Conservation (phyloP, 2,888 invertebrate species). For the Scaptomyza tumidula region DNA sequence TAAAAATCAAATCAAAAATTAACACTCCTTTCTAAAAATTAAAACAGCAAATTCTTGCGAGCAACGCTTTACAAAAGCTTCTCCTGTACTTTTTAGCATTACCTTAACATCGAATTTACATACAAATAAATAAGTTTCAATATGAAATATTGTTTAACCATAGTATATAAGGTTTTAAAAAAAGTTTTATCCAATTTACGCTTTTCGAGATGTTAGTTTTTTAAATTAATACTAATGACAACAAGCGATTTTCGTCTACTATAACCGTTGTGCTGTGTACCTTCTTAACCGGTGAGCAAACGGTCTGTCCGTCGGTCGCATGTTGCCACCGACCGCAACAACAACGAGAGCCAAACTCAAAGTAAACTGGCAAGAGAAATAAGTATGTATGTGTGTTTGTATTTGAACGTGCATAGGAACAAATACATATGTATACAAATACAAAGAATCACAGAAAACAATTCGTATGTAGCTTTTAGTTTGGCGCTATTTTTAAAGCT, state of each 20-base stretch:
- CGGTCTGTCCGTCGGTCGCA: slow-evolving; percentile 29
- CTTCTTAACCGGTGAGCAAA: slow-evolving; percentile 41
- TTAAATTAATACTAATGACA: no score
- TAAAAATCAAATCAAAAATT: neutral
- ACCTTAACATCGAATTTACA: no score
- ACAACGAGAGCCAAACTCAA: slow-evolving; percentile 35
- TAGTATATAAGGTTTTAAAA: neutral
- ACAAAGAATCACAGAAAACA: neutral
- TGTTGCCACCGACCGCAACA: slow-evolving; percentile 29
- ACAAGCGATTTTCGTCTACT: neutral
- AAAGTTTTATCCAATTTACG: neutral
- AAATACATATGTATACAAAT: slow-evolving; percentile 15
- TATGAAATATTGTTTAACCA: neutral
- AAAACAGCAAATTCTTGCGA: slow-evolving; percentile 1
- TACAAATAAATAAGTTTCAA: no score
- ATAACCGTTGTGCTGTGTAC: slow-evolving; percentile 48
- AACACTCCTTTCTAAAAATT: neutral
- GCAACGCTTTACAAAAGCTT: slow-evolving; percentile 23
- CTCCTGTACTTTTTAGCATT: neutral
- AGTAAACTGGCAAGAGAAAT: slow-evolving; percentile 35
- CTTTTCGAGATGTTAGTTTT: neutral
- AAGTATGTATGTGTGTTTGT: neutral
- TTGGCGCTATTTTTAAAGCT: slow-evolving; percentile 1
- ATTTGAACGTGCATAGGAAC: slow-evolving; percentile 26
- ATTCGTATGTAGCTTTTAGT: neutral